These are phyloP conservation scores for Hypomecis punctinalis DNA, from an alignment of 2,888 invertebrate genomes.

Conservation along the genomic window DNA sequence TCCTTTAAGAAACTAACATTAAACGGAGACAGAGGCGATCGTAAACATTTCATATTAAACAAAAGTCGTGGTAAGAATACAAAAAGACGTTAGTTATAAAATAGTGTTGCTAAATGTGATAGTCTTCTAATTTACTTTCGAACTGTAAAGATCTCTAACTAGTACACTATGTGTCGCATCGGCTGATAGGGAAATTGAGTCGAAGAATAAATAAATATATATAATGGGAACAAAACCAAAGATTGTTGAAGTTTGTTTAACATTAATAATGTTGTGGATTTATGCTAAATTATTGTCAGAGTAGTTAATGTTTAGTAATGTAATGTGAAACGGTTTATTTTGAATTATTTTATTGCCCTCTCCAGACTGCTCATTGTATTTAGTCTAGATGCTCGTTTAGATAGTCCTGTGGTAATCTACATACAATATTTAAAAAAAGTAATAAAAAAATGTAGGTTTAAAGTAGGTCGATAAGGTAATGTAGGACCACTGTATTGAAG, in stretches of 20 bases:
- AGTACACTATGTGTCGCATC: slow-evolving; percentile 72
- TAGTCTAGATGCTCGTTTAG: slow-evolving; percentile 75
- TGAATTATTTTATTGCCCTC: slow-evolving; percentile 79
- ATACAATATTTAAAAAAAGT: slow-evolving; percentile 69
- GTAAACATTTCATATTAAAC: slow-evolving; percentile 77
- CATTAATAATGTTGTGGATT: slow-evolving; percentile 83
- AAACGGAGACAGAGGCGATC: slow-evolving; percentile 71
- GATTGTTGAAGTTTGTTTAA: slow-evolving; percentile 88
- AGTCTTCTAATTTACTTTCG: slow-evolving; percentile 82
- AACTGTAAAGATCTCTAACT: slow-evolving; percentile 75
- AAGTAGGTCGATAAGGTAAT: slow-evolving; percentile 71
- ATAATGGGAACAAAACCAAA: slow-evolving; percentile 92
- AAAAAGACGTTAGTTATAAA: slow-evolving; percentile 81
- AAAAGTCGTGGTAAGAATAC: slow-evolving; percentile 75
- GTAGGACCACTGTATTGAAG: slow-evolving; percentile 75
- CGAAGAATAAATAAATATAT: slow-evolving; percentile 62
- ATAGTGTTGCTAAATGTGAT: slow-evolving; percentile 84
- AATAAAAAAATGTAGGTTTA: slow-evolving; percentile 72
- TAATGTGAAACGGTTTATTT: slow-evolving; percentile 71
- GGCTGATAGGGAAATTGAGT: slow-evolving; percentile 72
- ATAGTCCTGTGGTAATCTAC: slow-evolving; percentile 76
- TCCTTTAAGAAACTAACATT: slow-evolving; percentile 85
- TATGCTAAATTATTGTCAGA: slow-evolving; percentile 83
- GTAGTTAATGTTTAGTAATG: slow-evolving; percentile 76
- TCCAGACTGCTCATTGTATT: slow-evolving; percentile 82